phyloP scores from a whole-genome alignment of 2,888 invertebrate genomes.

The Camponotus fellah region DNA sequence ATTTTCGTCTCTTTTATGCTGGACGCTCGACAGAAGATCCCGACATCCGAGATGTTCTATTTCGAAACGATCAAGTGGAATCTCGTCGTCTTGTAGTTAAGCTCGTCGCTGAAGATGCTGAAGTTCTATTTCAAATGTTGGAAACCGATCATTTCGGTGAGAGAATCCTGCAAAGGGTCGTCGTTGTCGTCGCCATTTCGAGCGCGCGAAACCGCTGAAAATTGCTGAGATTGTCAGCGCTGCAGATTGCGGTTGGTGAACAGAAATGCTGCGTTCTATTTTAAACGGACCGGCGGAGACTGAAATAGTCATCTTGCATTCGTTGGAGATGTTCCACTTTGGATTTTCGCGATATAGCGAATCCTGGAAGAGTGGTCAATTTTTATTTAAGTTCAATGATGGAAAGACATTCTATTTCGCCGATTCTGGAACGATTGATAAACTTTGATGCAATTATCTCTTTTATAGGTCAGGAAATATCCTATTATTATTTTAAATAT shows the following conservation, averaged over 20 bases:
- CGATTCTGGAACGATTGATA: background rate
- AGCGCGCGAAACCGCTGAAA: constrained; percentile 30
- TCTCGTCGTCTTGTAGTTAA: constrained; percentile 48
- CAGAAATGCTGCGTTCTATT: constrained; percentile 20
- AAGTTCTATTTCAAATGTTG: constrained; percentile 52
- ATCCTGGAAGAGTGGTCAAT: background rate
- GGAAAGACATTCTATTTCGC: background rate
- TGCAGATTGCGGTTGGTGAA: constrained; percentile 31
- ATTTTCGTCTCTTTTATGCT: constrained; percentile 56
- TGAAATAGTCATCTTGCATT: constrained; percentile 1
- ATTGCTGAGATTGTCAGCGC: constrained; percentile 27
- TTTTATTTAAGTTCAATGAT: background rate
- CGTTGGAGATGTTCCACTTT: background rate
- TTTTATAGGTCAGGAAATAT: background rate
- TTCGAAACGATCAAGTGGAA: constrained; percentile 58
- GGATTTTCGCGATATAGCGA: background rate
- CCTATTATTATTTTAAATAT: background rate
- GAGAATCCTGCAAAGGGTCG: constrained; percentile 44
- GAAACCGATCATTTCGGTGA: constrained; percentile 63
- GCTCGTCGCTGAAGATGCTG: constrained; percentile 16
- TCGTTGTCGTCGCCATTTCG: constrained; percentile 19
- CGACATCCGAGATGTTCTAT: constrained; percentile 54
- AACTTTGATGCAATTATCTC: background rate
- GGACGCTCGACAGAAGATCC: constrained; percentile 56
- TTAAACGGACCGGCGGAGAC: background rate